phyloP scores from a whole-genome alignment of 2,888 invertebrate genomes.

The Dryomyza anilis region DNA sequence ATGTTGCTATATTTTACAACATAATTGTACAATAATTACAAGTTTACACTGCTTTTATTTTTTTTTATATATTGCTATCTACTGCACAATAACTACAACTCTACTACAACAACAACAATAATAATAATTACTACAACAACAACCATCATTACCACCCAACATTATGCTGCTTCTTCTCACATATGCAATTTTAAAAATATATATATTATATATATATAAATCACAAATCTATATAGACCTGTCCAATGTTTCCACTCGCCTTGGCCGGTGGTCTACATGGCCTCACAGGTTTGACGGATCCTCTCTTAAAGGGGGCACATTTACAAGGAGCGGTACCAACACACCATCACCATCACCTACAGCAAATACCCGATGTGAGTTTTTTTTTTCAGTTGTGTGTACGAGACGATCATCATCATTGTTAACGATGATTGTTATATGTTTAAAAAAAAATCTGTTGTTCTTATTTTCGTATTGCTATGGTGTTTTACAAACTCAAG shows the following conservation, averaged over 20 bases:
- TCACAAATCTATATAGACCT: conserved; percentile 55
- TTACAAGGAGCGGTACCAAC: conserved; percentile 61
- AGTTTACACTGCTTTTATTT: conserved; percentile 28
- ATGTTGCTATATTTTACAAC: conserved; percentile 16
- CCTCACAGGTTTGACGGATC: conserved; percentile 62
- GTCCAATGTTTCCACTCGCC: conserved; percentile 63
- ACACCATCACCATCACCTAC: conserved; percentile 62
- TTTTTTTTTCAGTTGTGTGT: conserved; percentile 45
- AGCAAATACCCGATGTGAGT: conserved; percentile 63
- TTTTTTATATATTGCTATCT: conserved; percentile 16
- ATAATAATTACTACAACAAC: conserved; percentile 20
- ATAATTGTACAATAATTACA: conserved; percentile 23
- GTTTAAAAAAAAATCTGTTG: neutral
- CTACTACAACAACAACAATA: conserved; percentile 25
- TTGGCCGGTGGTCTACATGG: conserved; percentile 63
- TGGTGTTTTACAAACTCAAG: too few species aligned
- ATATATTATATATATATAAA: conserved; percentile 1
- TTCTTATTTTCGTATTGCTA: too few species aligned
- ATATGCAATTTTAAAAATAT: neutral
- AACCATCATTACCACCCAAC: conserved; percentile 4
- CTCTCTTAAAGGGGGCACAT: conserved; percentile 62
- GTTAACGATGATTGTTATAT: conserved; percentile 16
- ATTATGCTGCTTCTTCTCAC: too few species aligned
- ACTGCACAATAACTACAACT: too few species aligned
- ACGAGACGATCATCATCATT: too few species aligned